phyloP scores from a whole-genome alignment of 92 coral and sea anemone species.

The Muricea muricata region DNA sequence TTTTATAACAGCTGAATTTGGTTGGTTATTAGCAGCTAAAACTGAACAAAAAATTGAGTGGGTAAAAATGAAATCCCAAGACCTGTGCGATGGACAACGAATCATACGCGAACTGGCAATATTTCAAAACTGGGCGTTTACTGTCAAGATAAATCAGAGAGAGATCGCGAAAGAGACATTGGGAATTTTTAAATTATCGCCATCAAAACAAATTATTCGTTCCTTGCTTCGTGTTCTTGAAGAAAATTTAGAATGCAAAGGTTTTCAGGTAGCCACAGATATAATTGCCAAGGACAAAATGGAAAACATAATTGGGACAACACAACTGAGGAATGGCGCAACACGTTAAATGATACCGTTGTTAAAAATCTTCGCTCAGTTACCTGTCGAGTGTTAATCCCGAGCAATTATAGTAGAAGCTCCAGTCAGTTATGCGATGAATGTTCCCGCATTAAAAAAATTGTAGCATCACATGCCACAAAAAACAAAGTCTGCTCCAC shows the following conservation, averaged over 20 bases:
- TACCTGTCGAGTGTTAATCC: neutral
- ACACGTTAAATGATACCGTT: neutral
- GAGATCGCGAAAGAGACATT: slow-evolving; percentile 20
- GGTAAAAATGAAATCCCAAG: slow-evolving; percentile 26
- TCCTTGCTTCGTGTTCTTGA: neutral
- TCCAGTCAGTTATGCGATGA: neutral
- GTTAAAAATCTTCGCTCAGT: neutral
- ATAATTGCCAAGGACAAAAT: neutral
- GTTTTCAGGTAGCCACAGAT: slow-evolving; percentile 17
- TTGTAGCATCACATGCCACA: neutral
- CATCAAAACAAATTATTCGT: neutral
- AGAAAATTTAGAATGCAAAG: neutral
- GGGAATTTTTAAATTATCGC: neutral
- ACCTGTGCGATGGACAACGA: slow-evolving; percentile 38
- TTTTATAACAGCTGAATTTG: slow-evolving; percentile 30
- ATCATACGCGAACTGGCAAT: neutral
- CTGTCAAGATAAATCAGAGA: neutral
- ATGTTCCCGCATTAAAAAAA: neutral
- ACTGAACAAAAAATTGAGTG: slow-evolving; percentile 16
- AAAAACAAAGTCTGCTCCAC: neutral
- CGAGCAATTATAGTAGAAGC: neutral
- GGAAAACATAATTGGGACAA: neutral
- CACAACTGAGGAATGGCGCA: neutral
- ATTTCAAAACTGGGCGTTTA: neutral
- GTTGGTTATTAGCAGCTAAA: slow-evolving; percentile 33